These are phyloP conservation scores for Iselma pallidipennis DNA, from an alignment of 2,888 invertebrate genomes.

Conservation along the genomic window DNA sequence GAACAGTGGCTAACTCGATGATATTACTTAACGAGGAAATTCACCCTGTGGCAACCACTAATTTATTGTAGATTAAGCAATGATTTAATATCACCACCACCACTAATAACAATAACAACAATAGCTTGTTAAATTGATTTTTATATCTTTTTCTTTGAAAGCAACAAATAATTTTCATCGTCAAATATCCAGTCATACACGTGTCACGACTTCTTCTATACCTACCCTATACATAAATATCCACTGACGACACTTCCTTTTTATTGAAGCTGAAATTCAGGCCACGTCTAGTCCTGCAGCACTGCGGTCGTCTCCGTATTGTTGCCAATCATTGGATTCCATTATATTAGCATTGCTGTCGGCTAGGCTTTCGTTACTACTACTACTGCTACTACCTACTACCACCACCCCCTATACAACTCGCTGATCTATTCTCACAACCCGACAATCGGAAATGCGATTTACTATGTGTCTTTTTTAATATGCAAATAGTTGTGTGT, in stretches of 20 bases:
- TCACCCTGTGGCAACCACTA: conserved; percentile 13
- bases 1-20: conserved; percentile 30
- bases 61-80: conserved; percentile 6
- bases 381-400: no score
- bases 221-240: not conserved
- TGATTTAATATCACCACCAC: not conserved
- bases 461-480: conserved; percentile 17
- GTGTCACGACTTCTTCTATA: not conserved
- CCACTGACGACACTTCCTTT: conserved; percentile 19
- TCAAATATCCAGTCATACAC: not conserved
- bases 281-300: conserved; percentile 31
- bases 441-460: conserved; percentile 20
- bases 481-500: conserved; percentile 20
- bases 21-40: conserved; percentile 24
- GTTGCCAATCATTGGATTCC: conserved; percentile 37
- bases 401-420: not conserved
- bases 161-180: not conserved
- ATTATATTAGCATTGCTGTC: conserved; percentile 33
- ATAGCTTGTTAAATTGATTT: not conserved
- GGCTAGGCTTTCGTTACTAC: conserved; percentile 25
- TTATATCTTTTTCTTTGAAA: not conserved
- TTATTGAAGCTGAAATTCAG: conserved; percentile 25
- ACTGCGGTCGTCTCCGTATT: conserved; percentile 31
- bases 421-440: not conserved
- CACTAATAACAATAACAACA: not conserved